Percentiles rank a stretch among this genome's conserved stretches.
Conservation (phyloP, 2,888 invertebrate species). For the Campoplex nolae region DNA sequence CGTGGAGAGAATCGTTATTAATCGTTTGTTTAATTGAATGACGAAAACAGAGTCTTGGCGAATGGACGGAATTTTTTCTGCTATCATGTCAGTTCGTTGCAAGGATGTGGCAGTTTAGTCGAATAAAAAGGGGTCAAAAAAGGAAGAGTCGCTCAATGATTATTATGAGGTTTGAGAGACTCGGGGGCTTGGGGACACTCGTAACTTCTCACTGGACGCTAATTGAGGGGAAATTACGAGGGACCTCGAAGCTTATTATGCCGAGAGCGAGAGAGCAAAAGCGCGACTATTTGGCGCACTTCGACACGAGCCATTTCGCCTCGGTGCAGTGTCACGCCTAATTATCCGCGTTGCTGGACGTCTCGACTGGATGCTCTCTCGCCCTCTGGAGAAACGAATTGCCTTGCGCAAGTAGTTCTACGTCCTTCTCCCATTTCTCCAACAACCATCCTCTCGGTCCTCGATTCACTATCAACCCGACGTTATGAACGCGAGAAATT, state of each 20-base stretch:
- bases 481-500: slow-evolving; percentile 49
- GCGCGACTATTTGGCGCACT: slow-evolving; percentile 70
- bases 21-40: slow-evolving; percentile 52
- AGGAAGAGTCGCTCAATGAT: slow-evolving; percentile 56
- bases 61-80: slow-evolving; percentile 19
- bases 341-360: slow-evolving; percentile 70
- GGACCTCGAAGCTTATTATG: slow-evolving; percentile 70
- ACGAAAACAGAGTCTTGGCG: slow-evolving; percentile 28
- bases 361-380: slow-evolving; percentile 66
- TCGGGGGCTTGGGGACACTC: slow-evolving; percentile 36
- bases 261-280: slow-evolving; percentile 43
- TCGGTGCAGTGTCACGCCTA: slow-evolving; percentile 68
- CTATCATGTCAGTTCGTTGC: slow-evolving; percentile 46
- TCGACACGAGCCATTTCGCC: slow-evolving; percentile 73
- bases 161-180: slow-evolving; percentile 28
- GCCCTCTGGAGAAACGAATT: slow-evolving; percentile 60
- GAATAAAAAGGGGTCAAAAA: slow-evolving; percentile 27
- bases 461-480: slow-evolving; percentile 36
- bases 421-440: slow-evolving; percentile 32
- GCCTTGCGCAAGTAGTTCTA: slow-evolving; percentile 26
- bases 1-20: slow-evolving; percentile 45
- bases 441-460: slow-evolving; percentile 14
- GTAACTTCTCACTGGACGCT: slow-evolving; percentile 71
- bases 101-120: slow-evolving; percentile 49
- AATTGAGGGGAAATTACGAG: slow-evolving; percentile 76